These are phyloP conservation scores for Oreotrochilus melanogaster DNA, from an alignment of 2,113 vertebrate species.

Conservation along the genomic window DNA sequence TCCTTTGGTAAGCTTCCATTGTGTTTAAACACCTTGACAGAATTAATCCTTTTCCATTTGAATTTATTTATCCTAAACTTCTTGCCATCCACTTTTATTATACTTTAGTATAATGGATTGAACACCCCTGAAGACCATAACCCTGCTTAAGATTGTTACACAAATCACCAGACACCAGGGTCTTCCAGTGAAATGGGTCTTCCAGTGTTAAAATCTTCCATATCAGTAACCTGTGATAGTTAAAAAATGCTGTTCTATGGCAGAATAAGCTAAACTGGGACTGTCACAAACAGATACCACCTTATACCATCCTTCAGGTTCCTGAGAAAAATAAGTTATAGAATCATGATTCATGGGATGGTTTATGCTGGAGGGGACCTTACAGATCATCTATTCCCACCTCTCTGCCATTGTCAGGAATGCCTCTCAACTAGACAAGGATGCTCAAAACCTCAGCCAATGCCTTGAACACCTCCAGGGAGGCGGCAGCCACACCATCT, in stretches of 20 bases:
- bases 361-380: no score
- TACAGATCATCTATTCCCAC: no score
- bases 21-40: conserved; percentile 30
- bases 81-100: not conserved
- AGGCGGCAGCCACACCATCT: no score
- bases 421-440: no score
- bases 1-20: not conserved
- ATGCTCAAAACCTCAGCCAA: no score
- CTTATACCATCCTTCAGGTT: not conserved
- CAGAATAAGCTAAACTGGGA: not conserved
- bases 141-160: not conserved
- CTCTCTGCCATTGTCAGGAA: no score
- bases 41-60: conserved; percentile 24
- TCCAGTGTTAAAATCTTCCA: not conserved
- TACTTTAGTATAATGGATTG: not conserved
- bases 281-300: not conserved
- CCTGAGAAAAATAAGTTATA: not conserved
- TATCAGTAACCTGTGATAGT: not conserved
- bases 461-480: no score
- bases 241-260: not conserved
- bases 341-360: no score
- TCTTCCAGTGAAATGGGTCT: not conserved
- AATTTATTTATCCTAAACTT: conserved; percentile 35
- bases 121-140: not conserved
- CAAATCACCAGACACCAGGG: not conserved